Evolutionary conservation across 2,888 invertebrate species (phyloP), one percentile per base, ranked within the genome.

Genomic region (Bombylius discolor): DNA sequence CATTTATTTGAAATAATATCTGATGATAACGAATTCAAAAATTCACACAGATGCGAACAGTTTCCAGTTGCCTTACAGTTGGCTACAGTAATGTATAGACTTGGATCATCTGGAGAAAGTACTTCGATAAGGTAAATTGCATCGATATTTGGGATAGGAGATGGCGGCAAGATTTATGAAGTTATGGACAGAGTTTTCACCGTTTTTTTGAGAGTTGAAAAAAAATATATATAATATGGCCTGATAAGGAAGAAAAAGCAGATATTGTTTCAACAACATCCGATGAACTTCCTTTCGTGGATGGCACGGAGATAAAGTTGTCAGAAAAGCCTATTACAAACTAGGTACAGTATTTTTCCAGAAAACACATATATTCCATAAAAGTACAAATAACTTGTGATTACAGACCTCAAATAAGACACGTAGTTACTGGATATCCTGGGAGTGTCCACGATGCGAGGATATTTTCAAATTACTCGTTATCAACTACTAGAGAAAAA

Each of bases 381-480:
- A 54, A 59, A 57, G 42, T 57, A 33, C 57, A 60, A 55, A 47
- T 55, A 31, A 47, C 52, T 12, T 59, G 53, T 14, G 58, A 58
- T 31, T 53, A 57, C 33, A 57, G 52, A 23, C 51, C 58, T 31
- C 46, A 57, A 4, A 59, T 60, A 51, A 54, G 55, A 6, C 52
- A 58, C 31, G n/a, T 55, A 1, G 56, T 56, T 48, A 45, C 54
- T 48, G 55, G 57, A 8, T 55, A 58, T 46, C 48, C 55, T 0
- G 58, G 59, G 8, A 56, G 58, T 45, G 56, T 57, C 5, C 58
- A 58, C 44, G 61, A 60, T 13, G 56, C 57, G 11, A 58, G 56
- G n/a, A 59, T 59, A 31, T 59, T 61, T 56, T 51, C n/a, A 12
- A 14, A 51, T 50, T 55, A 52, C 49, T 8, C 36, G 5, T 36